Evolutionary conservation across 2,888 invertebrate genomes (phyloP).

Genomic region (Cryptophagus acutangulus): DNA sequence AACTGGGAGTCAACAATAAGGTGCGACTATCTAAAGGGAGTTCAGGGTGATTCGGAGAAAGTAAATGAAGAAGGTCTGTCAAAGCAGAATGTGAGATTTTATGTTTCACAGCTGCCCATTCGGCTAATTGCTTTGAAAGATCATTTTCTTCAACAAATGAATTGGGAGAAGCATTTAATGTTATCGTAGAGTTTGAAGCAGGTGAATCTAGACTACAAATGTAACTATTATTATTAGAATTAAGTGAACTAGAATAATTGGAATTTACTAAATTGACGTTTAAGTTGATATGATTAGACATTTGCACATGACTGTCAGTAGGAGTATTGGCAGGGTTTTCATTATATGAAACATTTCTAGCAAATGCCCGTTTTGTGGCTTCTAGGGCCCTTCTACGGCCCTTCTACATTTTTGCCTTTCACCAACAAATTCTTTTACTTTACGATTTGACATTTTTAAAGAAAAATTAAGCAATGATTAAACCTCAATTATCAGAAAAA

Average conservation of each 20-base stretch:
- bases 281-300: too few relatives aligned
- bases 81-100: slow-evolving; percentile 16
- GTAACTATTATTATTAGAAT: too few relatives aligned
- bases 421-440: slow-evolving; percentile 15
- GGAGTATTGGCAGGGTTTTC: slow-evolving; percentile 3
- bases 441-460: too few relatives aligned
- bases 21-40: slow-evolving; percentile 20
- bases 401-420: slow-evolving; percentile 14
- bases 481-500: too few relatives aligned
- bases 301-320: slow-evolving; percentile 7
- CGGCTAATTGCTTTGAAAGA: slow-evolving; percentile 11
- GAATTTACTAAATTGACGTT: too few relatives aligned
- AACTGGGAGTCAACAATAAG: slow-evolving; percentile 15
- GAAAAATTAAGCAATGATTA: too few relatives aligned
- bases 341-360: slow-evolving; percentile 6
- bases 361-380: slow-evolving; percentile 13
- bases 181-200: background rate
- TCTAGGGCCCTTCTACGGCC: too few relatives aligned
- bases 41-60: slow-evolving; percentile 16
- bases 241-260: background rate
- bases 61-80: slow-evolving; percentile 16
- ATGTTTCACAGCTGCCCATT: slow-evolving; percentile 15
- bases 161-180: slow-evolving; percentile 3
- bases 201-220: too few relatives aligned
- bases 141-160: slow-evolving; percentile 9